Conservation (phyloP, 2,888 invertebrate genomes). For the Lysandra coridon region DNA sequence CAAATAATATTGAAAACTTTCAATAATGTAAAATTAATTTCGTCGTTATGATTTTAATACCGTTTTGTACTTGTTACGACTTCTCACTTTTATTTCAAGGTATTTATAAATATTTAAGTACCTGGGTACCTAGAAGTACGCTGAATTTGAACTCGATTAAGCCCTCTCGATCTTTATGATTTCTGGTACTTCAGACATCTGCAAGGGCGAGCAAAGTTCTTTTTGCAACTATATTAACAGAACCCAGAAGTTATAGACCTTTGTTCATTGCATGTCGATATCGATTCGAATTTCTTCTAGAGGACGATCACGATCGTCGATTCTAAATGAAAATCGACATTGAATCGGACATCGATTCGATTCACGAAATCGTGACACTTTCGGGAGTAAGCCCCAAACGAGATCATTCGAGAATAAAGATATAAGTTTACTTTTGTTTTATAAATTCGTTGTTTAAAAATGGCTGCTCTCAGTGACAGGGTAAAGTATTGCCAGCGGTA, state of each 20-base stretch:
- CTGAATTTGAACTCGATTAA: background rate
- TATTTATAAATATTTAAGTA: background rate
- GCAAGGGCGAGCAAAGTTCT: background rate
- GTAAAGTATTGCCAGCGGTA: background rate
- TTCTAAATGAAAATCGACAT: background rate
- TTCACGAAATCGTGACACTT: background rate
- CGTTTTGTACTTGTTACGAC: background rate
- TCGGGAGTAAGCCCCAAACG: background rate
- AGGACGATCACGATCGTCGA: too few relatives aligned
- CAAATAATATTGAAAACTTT: background rate
- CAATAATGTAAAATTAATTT: background rate
- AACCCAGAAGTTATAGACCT: too few relatives aligned
- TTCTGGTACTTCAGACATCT: background rate
- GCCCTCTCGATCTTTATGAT: background rate
- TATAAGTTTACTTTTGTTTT: background rate
- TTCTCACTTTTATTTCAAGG: background rate
- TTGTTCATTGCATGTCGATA: too few relatives aligned
- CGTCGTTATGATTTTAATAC: background rate
- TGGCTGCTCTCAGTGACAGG: background rate
- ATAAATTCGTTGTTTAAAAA: constrained; percentile 6
- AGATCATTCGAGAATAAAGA: background rate
- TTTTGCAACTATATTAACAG: too few relatives aligned
- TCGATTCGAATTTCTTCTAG: too few relatives aligned
- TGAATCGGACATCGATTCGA: background rate
- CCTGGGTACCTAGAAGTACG: background rate